Evolutionary conservation across 2,113 vertebrate species (phyloP), one percentile per base, ranked within the genome.

Genomic region (Upupa epops): DNA sequence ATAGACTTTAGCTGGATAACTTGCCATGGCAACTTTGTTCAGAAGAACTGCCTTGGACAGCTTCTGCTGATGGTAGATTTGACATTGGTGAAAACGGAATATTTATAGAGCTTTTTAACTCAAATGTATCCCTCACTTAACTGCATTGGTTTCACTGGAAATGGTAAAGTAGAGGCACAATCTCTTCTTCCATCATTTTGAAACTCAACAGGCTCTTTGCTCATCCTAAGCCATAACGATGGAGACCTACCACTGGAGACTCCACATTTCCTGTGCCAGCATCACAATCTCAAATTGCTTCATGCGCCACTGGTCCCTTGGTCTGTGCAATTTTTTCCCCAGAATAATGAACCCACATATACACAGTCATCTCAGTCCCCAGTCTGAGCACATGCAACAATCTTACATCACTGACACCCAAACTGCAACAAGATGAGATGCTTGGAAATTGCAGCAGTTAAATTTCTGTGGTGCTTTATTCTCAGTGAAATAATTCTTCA

Each of bases 81-180:
- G 37, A 49, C 40, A 73, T 7, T 11, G 14, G 2, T n/a, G 45
- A 42, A 88, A 93, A 85, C 92, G 54, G 3, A 83, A 54, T 17
- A 37, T 71, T 77, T 88, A 37, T 15, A 46, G 75, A 51, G 32
- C 10, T 69, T 91, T 76, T 89, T 0, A 86, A 72, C 28, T 81
- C 54, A 68, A 73, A 74, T 63, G 12, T 58, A 42, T 37, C 34
- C 26, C 22, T 82, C 3, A 0, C 51, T 79, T 83, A 66, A 58
- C 31, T 58, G 76, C 55, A 66, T 16, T 76, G 49, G 10, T 79
- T 95, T 83, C 45, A 29, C 34, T 82, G 83, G 31, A 84, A 93
- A 69, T 45, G 5, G 17, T 58, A 7, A 8, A 48, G 29, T 9
- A 78, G 56, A 73, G 28, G 40, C 16, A 55, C 5, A 55, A 24